Base-by-base conservation (phyloP, 2,797 vertebrate genomes). In the Lutjanus campechanus region DNA sequence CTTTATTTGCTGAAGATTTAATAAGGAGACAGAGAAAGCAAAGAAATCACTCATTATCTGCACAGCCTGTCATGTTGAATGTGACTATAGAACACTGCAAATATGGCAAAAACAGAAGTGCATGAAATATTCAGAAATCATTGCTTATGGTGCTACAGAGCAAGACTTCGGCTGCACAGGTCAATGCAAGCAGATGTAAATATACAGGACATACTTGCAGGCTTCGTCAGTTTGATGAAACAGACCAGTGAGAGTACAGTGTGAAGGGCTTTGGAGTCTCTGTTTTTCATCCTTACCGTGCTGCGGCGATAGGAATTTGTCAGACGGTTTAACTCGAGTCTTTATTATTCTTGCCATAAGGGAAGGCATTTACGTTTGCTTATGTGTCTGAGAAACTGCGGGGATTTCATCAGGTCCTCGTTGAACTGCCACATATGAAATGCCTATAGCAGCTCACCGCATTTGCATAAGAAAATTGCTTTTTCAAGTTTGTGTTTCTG, bases 381-480 rank as follows among this genome's bases (percentile, higher is more conserved):
- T 40, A 36, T 44, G 64, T 70, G 61, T 68, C 16, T 65, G 66
- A 19, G 40, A 66, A 51, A 66, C 19, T 25, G 17, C 40, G 9
- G 22, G 63, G 49, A 29, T 75, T 62, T 72, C 73, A 70, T 54
- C 10, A 11, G 46, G 43, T 69, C 47, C 50, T 60, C 58, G 46
- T 72, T 76, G 22, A 86, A 56, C 16, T 11, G 43, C 56, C 41
- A 22, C 51, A 50, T 12, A 46, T 11, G 5, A 81, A 77, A 62
- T 43, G 61, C 50, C 44, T 72, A 29, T 54, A 72, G 63, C 41
- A 47, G 20, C 65, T 65, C 19, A 11, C 19, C 47, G 41, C 62
- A 88, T 85, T 86, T 75, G 72, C 62, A 86, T 85, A 50, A 64
- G 22, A 58, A 81, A 76, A 87, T 73, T 55, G 73, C 61, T 70